Base-by-base conservation (phyloP, 2,113 vertebrate species). In the Halichoerus grypus region DNA sequence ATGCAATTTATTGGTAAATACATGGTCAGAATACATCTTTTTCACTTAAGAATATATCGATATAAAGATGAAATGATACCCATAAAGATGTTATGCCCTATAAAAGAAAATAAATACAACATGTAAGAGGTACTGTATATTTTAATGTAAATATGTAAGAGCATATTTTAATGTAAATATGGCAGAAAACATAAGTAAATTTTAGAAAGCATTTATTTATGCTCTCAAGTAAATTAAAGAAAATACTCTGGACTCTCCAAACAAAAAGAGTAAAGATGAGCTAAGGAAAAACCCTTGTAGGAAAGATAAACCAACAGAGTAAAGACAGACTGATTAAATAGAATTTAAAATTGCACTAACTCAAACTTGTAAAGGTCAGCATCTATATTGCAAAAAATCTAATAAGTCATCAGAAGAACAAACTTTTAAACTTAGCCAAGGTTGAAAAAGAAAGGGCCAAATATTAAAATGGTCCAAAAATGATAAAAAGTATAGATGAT, bases 41-140 rank as follows among this genome's bases (percentile, higher is more conserved):
- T 94, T 77, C 42, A 92, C 18, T 93, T 90, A 83, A 95, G 15
- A 87, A 87, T 69, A 33, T 80, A 87, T 87, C 91, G 94, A 83
- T 53, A 87, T 85, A 69, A 67, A 96, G n/a, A 93, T 33, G 53
- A 94, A 92, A 74, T 67, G 33, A 87, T 90, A 72, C 13, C 28
- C 11, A 86, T 33, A 33, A 88, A 96, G 28, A 89, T n/a, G 81
- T 46, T 95, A 67, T 55, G 2, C 9, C 19, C 65, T 65, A 72
- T 2, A 61, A 65, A 94, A 77, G 21, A 59, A 92, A 96, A 95
- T 79, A 85, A 89, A 92, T 77, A 89, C 8, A 97, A 18, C 14
- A 67, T 57, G 2, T 57, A 94, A 79, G 21, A 82, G 19, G 7
- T 63, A 55, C 53, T 3, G 16, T 74, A 92, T 72, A 69, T 67